Conservation (phyloP, 2,797 vertebrate species). For the Acanthurus leucopareius region DNA sequence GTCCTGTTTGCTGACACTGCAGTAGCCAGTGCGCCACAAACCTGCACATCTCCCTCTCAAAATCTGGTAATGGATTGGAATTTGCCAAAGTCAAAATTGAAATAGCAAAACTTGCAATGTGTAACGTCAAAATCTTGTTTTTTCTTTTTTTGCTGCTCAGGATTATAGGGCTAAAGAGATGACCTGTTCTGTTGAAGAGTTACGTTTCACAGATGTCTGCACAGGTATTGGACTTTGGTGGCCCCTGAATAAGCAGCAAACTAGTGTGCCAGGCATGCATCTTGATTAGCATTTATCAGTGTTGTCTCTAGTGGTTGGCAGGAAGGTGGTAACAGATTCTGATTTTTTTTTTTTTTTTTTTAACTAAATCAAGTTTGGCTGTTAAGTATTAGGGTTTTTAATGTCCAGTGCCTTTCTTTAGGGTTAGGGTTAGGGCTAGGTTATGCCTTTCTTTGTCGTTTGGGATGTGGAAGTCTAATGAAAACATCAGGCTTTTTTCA, state of each 20-base stretch:
- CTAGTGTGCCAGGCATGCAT: not conserved
- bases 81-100: not conserved
- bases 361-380: no score
- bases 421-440: no score
- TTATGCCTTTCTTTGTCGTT: no score
- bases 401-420: no score
- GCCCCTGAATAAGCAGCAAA: not conserved
- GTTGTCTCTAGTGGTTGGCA: not conserved
- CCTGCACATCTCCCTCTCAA: not conserved
- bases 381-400: no score
- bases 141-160: constrained; percentile 39
- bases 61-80: constrained; percentile 47
- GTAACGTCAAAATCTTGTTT: not conserved
- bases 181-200: constrained; percentile 12
- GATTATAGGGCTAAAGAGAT: not conserved
- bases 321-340: no score
- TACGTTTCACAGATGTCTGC: constrained; percentile 23
- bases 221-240: constrained; percentile 45
- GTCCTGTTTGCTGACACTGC: constrained; percentile 5
- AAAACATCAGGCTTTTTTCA: no score
- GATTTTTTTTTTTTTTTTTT: no score
- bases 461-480: no score
- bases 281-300: not conserved
- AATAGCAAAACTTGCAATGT: not conserved
- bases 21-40: not conserved